A percentile compares a stretch with the other conserved stretches of the same genome.
phyloP scores from a whole-genome alignment of 2,113 vertebrate species.

The Phodopus roborovskii region DNA sequence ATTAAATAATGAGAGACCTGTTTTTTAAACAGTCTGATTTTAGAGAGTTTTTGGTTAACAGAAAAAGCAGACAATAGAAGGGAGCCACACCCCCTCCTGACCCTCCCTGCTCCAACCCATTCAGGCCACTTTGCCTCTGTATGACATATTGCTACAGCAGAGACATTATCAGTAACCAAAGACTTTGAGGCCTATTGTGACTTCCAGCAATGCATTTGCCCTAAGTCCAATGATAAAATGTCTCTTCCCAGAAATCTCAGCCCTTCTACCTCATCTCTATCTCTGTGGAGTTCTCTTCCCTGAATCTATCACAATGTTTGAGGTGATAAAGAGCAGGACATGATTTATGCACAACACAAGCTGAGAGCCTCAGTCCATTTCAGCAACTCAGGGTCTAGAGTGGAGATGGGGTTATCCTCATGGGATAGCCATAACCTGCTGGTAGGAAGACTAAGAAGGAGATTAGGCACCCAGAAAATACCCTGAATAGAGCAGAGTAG shows the following conservation, averaged over 20 bases:
- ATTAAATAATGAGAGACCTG: conserved; percentile 60
- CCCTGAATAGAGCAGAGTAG: accelerated
- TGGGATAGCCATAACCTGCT: no score
- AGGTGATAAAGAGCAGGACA: not conserved
- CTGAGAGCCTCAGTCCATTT: not conserved
- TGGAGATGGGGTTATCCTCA: not conserved
- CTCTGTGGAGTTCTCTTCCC: not conserved
- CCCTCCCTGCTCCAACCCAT: no score
- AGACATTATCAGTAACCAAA: no score
- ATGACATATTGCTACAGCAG: not conserved
- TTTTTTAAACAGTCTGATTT: not conserved
- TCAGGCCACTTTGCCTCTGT: not conserved
- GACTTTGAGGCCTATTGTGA: no score
- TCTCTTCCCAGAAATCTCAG: not conserved
- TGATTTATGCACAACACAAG: not conserved
- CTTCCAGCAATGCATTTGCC: not conserved
- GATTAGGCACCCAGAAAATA: not conserved
- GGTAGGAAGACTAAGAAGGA: not conserved
- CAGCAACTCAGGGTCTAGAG: not conserved
- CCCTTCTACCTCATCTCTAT: not conserved
- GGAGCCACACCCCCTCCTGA: not conserved
- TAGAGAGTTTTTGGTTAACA: not conserved
- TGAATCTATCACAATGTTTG: not conserved
- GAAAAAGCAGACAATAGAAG: not conserved
- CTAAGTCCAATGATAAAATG: not conserved